Base-by-base conservation (phyloP, 2,888 invertebrate genomes). In the Electrophaes corylata region DNA sequence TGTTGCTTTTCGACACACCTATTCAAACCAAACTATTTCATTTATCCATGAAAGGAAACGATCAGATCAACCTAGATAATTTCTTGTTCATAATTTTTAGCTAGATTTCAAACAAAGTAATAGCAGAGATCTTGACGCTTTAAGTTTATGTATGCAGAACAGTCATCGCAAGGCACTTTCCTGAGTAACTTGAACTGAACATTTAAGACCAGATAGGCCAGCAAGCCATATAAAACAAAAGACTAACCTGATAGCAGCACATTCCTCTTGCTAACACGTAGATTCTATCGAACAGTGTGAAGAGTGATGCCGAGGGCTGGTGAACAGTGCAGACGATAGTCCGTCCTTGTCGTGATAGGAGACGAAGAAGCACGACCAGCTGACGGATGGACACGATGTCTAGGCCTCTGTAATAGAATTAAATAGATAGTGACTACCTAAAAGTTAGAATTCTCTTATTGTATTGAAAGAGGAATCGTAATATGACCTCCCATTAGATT, bases 251-350 rank as follows among this genome's bases (percentile, higher is more conserved):
- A 71, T 90, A 91, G 62, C 89, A 89, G 66, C 91, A 91, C 72
- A 84, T 79, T 39, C 91, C 91, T 70, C 92, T 90, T 0, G 95
- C 93, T 8, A 96, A 73, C 48, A 95, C 92, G 79, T 94, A 95
- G n/a, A 95, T 90, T 72, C 94, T 88, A 69, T 96, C 96, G 78
- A 96, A 96, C 72, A 94, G 93, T 51, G 95, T 92, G 78, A 96
- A 96, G 40, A 96, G 88, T 11, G 95, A 94, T 0, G 96, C 95
- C 4, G 95, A 95, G 0, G 96, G 96, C 73, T 96, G 96, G 81
- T 96, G 96, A 56, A 96, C 94, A 0, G 96, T 96, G 81, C 96
- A 96, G 62, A 96, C 93, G 53, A 96, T 94, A 4, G 95, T 96
- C 51, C 96, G 86, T 5, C 96, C 96, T 71, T 94, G 93, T 12